phyloP scores from a whole-genome alignment of 92 coral and sea anemone species.

The Zoanthus sociatus region DNA sequence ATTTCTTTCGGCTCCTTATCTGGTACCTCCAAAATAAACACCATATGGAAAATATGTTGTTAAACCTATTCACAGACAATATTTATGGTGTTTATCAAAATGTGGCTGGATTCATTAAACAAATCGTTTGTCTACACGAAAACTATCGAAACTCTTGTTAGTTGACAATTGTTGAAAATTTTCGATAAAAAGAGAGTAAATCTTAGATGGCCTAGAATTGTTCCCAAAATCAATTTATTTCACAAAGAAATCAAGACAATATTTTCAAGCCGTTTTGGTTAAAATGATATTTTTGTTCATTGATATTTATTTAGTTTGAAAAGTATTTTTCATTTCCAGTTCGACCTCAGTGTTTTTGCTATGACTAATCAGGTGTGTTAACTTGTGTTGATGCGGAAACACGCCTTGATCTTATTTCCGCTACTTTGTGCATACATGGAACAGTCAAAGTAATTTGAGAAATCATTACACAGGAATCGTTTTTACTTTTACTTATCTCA shows the following conservation, averaged over 20 bases:
- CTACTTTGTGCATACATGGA: background rate
- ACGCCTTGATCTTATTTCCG: background rate
- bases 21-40: background rate
- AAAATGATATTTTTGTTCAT: background rate
- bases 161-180: background rate
- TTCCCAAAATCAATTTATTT: too few relatives aligned
- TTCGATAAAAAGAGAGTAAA: too few relatives aligned
- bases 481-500: too few relatives aligned
- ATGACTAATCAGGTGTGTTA: background rate
- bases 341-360: background rate
- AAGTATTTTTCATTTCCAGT: background rate
- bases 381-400: background rate
- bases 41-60: background rate
- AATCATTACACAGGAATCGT: too few relatives aligned
- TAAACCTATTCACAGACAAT: background rate
- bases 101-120: background rate
- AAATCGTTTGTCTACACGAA: background rate
- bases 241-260: too few relatives aligned
- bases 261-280: background rate
- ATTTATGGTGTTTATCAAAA: background rate
- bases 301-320: background rate
- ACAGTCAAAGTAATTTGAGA: background rate
- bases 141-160: background rate
- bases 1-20: background rate
- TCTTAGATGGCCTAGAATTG: too few relatives aligned